Conservation (phyloP, 2,797 vertebrate genomes). For the Siniperca undulata region DNA sequence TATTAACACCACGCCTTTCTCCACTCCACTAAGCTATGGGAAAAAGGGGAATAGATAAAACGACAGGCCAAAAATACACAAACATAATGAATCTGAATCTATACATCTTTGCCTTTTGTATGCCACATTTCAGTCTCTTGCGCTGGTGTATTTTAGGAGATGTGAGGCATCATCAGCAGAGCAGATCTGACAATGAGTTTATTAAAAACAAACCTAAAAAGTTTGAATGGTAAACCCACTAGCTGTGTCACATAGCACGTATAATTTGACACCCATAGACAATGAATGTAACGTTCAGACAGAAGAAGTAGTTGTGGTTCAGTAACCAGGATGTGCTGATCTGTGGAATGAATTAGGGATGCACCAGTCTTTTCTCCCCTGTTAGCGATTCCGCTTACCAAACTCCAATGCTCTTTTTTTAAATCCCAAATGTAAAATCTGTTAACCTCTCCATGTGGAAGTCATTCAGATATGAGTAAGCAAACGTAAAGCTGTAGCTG, state of each 20-base stretch:
- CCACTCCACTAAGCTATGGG: slow-evolving; percentile 30
- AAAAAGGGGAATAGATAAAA: slow-evolving; percentile 34
- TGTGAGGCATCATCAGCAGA: background rate
- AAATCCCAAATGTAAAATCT: background rate
- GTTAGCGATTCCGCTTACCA: background rate
- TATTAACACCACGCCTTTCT: slow-evolving; percentile 62
- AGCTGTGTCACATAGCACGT: background rate
- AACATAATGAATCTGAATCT: background rate
- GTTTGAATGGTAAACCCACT: background rate
- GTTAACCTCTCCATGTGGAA: background rate
- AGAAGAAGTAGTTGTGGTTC: background rate
- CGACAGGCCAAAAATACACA: slow-evolving; percentile 12
- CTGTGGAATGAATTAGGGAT: background rate
- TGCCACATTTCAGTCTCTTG: slow-evolving; percentile 13
- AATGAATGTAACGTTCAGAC: background rate
- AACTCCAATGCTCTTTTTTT: background rate
- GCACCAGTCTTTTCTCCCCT: background rate
- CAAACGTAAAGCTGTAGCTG: background rate
- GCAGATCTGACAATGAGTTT: slow-evolving; percentile 24
- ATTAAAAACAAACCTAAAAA: slow-evolving; percentile 11
- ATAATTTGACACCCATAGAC: background rate
- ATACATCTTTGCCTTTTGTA: slow-evolving; percentile 19
- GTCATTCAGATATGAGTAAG: background rate
- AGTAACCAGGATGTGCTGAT: background rate
- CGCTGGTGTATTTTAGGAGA: slow-evolving; percentile 8